Conservation (phyloP, 2,888 invertebrate species). For the Elysia crispata region DNA sequence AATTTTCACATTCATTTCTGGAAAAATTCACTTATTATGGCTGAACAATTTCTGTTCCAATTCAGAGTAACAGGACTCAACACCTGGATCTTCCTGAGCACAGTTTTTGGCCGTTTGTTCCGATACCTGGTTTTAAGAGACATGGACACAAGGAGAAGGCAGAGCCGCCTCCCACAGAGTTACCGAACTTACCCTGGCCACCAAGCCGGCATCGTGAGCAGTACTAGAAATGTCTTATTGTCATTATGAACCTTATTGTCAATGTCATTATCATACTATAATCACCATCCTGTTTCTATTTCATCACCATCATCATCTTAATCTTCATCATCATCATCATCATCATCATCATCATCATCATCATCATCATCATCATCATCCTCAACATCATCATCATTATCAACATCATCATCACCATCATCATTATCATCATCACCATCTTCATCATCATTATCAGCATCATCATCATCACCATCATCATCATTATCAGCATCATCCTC, state of each 20-base stretch:
- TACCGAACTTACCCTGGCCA: too few species aligned
- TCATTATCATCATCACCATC: conserved; percentile 14
- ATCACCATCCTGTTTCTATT: conserved; percentile 29
- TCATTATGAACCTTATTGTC: conserved; percentile 41
- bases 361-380: conserved; percentile 47
- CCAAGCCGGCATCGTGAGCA: not conserved
- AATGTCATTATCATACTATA: conserved; percentile 34
- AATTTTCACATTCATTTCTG: too few species aligned
- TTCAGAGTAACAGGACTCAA: too few species aligned
- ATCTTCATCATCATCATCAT: too few species aligned
- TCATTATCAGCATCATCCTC: conserved; percentile 43
- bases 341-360: too few species aligned
- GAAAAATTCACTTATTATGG: too few species aligned
- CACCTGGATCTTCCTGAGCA: not conserved
- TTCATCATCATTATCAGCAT: not conserved
- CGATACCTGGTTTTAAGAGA: not conserved
- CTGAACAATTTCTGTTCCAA: too few species aligned
- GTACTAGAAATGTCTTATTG: conserved; percentile 44
- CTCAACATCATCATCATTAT: conserved; percentile 43
- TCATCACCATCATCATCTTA: conserved; percentile 9
- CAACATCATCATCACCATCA: conserved; percentile 39
- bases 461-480: conserved; percentile 38
- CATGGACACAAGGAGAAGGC: too few species aligned
- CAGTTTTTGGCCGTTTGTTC: conserved; percentile 2
- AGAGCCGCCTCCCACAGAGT: too few species aligned